Evolutionary conservation across 2,113 vertebrate genomes (phyloP), one percentile per base, ranked within the genome.

Genomic region (Amphilophus citrinellus): DNA sequence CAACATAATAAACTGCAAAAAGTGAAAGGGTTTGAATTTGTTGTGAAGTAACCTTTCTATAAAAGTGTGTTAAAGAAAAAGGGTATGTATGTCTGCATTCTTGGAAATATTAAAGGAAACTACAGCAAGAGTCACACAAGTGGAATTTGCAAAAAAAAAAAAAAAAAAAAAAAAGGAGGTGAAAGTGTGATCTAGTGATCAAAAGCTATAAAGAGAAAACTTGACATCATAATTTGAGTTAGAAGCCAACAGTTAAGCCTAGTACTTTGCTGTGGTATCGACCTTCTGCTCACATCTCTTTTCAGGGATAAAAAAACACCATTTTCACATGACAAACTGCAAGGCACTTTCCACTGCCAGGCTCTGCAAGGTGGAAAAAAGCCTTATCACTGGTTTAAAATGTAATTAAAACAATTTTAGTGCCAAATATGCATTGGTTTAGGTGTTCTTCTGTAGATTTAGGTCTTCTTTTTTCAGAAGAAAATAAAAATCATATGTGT

Each of bases 51-150:
- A 73, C 50, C 65, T 77, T 57, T 84, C 10, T 35, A 44, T 68
- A 60, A 42, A 62, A 78, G 58, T 76, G 24, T 61, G 57, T 82
- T 61, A 32, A 7, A 62, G 35, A 73, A 7, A 80, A 32, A 24
- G 50, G 14, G 66, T 61, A 44, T 75, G 57, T 76, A 39, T 42
- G 11, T 50, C 44, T 68, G 27, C 77, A 61, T 7, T n/a, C 15
- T 13, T 71, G 82, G 62, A 79, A 63, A 79, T 89, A 92, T 92
- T 91, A 85, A 84, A 94, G 76, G 83, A 90, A 87, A 91, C 63
- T 2, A 24, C 6, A 56, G 88, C 24, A 61, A 77, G 65, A 89
- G 85, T 92, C 91, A 91, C 86, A 90, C 63, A 50, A 85, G 42
- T 94, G 89, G 92, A 91, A 92, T 94, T 89, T 92, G 47, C 24